Evolutionary conservation across 2,888 invertebrate genomes (phyloP).

Genomic region (Dorcus hopei): DNA sequence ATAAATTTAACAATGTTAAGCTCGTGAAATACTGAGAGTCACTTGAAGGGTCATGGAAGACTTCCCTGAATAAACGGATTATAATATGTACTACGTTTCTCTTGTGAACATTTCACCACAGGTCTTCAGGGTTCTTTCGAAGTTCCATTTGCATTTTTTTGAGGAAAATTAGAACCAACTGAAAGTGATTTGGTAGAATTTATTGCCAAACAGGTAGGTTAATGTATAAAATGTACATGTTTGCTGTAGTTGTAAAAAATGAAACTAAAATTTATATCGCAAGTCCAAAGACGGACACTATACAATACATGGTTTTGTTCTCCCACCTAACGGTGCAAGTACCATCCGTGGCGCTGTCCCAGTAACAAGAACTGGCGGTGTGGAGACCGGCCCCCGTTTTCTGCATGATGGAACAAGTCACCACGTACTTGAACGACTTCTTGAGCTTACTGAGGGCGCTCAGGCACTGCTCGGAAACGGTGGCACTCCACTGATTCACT

Average conservation of each 20-base stretch:
- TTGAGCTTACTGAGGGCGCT: slow-evolving; percentile 69
- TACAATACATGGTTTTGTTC: slow-evolving; percentile 82
- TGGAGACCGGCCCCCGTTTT: slow-evolving; percentile 81
- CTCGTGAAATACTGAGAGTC: no score
- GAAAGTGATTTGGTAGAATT: no score
- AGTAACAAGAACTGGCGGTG: slow-evolving; percentile 78
- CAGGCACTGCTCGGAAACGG: slow-evolving; percentile 73
- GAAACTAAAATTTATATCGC: slow-evolving; percentile 48
- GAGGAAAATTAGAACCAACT: no score
- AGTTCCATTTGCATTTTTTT: no score
- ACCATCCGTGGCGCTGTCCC: slow-evolving; percentile 79
- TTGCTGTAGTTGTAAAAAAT: slow-evolving; percentile 3
- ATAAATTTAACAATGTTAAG: no score
- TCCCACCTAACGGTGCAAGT: slow-evolving; percentile 84
- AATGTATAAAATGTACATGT: neutral
- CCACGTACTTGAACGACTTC: slow-evolving; percentile 81
- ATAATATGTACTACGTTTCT: no score
- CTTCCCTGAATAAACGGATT: no score
- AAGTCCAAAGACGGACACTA: slow-evolving; percentile 77
- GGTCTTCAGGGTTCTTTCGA: no score
- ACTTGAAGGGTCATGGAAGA: no score
- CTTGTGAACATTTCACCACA: no score
- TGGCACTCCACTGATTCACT: slow-evolving; percentile 70
- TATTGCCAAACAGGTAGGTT: no score
- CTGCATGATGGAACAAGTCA: slow-evolving; percentile 80